Conservation (phyloP, 2,888 invertebrate species). For the Ferdinandea cuprea region DNA sequence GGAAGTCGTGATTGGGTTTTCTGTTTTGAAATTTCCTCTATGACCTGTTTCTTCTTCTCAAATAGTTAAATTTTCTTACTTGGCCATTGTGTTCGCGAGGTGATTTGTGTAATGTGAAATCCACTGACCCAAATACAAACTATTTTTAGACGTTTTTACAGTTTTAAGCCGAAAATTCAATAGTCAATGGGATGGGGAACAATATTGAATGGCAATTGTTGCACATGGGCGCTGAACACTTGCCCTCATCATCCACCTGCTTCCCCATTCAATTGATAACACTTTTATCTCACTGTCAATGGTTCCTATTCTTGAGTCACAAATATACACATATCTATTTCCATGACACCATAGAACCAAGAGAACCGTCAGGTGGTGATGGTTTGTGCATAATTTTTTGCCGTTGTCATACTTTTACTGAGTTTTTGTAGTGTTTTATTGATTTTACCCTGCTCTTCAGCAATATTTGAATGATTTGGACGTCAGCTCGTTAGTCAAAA, state of each 20-base stretch:
- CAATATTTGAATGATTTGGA: constrained; percentile 3
- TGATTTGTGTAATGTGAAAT: constrained; percentile 12
- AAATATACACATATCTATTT: constrained; percentile 4
- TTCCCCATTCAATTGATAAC: constrained; percentile 13
- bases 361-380: constrained; percentile 29
- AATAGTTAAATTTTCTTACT: constrained; percentile 10
- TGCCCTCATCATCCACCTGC: background rate
- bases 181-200: background rate
- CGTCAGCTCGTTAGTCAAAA: constrained; percentile 17
- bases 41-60: constrained; percentile 11
- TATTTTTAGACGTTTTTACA: constrained; percentile 25
- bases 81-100: background rate
- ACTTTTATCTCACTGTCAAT: constrained; percentile 13
- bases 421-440: constrained; percentile 45
- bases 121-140: constrained; percentile 41
- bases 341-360: background rate
- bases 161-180: constrained; percentile 24
- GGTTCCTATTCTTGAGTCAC: background rate
- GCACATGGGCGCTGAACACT: constrained; percentile 12
- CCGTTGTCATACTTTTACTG: background rate
- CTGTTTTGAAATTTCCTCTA: no score
- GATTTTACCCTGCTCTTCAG: constrained; percentile 53
- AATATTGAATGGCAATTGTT: constrained; percentile 35
- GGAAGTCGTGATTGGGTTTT: no score
- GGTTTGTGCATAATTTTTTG: constrained; percentile 24